These are phyloP conservation scores for Rhamnusium bicolor DNA, from an alignment of 2,888 invertebrate species.

Conservation along the genomic window DNA sequence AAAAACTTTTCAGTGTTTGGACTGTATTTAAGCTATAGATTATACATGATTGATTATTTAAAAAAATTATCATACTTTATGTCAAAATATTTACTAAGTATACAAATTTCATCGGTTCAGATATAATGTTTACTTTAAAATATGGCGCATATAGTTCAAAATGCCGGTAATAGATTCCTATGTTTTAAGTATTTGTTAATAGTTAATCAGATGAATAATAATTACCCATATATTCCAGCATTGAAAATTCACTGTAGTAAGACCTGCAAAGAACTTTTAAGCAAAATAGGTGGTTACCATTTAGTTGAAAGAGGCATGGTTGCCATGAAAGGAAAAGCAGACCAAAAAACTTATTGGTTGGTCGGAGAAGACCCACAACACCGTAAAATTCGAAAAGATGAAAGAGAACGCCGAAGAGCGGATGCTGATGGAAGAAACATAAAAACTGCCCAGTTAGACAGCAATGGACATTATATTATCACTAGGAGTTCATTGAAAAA, in stretches of 20 bases:
- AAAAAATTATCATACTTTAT: no score
- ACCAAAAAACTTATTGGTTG: slow-evolving; percentile 88
- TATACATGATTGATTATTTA: no score
- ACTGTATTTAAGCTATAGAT: no score
- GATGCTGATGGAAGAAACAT: slow-evolving; percentile 65
- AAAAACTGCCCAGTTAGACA: slow-evolving; percentile 57
- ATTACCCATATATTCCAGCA: slow-evolving; percentile 76
- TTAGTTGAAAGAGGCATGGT: slow-evolving; percentile 83
- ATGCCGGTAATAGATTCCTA: no score
- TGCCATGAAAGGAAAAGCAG: slow-evolving; percentile 88
- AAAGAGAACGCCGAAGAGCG: slow-evolving; percentile 72
- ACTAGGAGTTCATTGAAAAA: slow-evolving; percentile 83
- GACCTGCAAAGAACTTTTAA: slow-evolving; percentile 80
- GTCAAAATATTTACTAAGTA: no score
- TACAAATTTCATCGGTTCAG: no score
- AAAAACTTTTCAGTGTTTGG: no score
- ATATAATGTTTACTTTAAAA: no score
- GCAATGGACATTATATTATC: slow-evolving; percentile 61
- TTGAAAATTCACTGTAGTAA: slow-evolving; percentile 88
- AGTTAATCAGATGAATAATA: no score
- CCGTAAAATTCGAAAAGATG: slow-evolving; percentile 74
- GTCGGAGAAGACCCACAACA: slow-evolving; percentile 81
- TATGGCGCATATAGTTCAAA: no score
- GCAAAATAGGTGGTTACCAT: slow-evolving; percentile 84
- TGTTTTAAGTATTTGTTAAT: no score